Conservation (phyloP, 2,113 vertebrate genomes). For the Saiga tatarica region DNA sequence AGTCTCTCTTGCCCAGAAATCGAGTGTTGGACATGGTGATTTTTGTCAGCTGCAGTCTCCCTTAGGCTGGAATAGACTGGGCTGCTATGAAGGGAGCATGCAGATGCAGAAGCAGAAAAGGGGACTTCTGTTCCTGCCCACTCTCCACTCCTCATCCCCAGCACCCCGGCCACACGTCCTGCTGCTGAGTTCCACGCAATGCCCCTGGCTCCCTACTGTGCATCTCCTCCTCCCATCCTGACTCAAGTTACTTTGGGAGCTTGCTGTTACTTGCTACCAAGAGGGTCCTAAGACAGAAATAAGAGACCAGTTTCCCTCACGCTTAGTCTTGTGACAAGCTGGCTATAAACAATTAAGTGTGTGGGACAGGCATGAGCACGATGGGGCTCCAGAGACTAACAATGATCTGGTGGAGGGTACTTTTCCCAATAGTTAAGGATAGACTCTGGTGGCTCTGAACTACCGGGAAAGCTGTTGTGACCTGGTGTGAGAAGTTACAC, state of each 20-base stretch:
- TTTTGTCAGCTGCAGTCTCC: background rate
- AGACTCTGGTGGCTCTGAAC: background rate
- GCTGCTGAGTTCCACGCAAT: background rate
- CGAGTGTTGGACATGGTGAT: fast-evolving
- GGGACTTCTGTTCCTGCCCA: too few relatives aligned
- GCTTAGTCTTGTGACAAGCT: background rate
- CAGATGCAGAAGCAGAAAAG: background rate
- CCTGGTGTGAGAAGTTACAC: background rate
- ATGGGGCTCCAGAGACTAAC: background rate
- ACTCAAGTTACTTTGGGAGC: background rate
- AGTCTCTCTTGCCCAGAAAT: background rate
- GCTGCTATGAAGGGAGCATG: background rate
- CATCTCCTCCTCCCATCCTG: background rate
- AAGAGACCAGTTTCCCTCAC: background rate
- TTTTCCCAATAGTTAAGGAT: background rate
- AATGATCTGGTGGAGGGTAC: background rate
- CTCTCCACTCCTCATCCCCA: background rate
- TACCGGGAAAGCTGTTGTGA: background rate
- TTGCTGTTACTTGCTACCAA: background rate
- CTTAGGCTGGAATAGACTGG: background rate
- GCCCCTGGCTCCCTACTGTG: background rate
- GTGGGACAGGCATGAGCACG: background rate
- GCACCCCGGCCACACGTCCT: background rate
- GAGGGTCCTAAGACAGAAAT: background rate
- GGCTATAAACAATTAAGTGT: background rate